Conservation (phyloP, 2,797 vertebrate genomes). For the Coendou prehensilis region DNA sequence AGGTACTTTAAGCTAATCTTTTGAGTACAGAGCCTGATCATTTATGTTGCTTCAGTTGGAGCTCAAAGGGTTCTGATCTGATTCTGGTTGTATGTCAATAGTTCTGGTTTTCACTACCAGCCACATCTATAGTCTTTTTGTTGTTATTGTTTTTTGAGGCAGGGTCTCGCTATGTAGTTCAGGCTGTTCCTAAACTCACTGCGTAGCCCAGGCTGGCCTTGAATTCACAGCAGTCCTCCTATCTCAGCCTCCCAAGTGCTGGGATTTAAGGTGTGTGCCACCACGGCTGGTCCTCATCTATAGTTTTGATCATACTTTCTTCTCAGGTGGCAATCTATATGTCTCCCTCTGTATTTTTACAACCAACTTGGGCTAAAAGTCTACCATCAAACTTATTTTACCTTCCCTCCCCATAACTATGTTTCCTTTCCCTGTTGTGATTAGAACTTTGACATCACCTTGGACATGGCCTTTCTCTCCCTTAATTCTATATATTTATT, state of each 20-base stretch:
- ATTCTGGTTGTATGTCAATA: not conserved
- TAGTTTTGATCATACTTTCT: not conserved
- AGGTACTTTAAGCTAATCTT: not conserved
- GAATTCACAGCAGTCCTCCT: not conserved
- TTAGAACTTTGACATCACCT: not conserved
- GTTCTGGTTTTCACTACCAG: constrained; percentile 31
- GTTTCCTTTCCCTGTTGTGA: not conserved
- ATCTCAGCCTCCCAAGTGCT: not conserved
- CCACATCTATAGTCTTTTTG: not conserved
- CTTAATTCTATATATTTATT: not conserved
- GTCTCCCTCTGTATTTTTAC: not conserved
- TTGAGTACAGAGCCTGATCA: not conserved
- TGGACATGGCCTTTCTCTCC: not conserved
- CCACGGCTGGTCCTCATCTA: accelerated
- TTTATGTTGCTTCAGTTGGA: not conserved
- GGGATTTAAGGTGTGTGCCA: not conserved
- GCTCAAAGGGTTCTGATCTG: not conserved
- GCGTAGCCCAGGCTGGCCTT: not conserved
- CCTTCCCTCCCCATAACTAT: not conserved
- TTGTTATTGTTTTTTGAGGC: not conserved
- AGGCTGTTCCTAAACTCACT: too few species aligned
- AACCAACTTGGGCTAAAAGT: not conserved
- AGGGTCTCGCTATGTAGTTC: not conserved
- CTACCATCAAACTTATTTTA: not conserved
- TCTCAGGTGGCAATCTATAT: not conserved